Base-by-base conservation (phyloP, 2,797 vertebrate species). In the Gallinago nigripennis region DNA sequence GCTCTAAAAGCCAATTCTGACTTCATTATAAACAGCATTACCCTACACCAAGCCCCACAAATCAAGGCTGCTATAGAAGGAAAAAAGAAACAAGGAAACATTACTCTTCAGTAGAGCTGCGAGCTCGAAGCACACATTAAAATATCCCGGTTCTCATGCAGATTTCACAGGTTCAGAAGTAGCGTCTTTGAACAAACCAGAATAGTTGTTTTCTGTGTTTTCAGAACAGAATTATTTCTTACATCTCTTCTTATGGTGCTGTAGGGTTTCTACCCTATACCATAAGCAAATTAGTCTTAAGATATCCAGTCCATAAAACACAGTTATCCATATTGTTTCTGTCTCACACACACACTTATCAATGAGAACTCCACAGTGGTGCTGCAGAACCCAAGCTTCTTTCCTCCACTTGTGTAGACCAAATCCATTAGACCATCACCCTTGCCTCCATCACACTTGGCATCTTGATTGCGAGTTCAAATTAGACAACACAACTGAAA, bases 21-120 rank as follows among this genome's bases (percentile, higher is more conserved):
- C 90, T 97, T 95, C 91, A 93, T 95, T 97, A 96, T 96, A 90
- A 97, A 95, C 90, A 96, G 88, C 92, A 84, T 92, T 95, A 95
- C 90, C 89, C 92, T 95, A 96, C 92, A 96, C 79, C 95, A 95
- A 96, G 93, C 69, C 90, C 94, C 92, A 91, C 94, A 89, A 39
- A 94, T 84, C 11, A 8, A 95, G 90, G 78, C 80, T 82, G 78
- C 83, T 94, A 88, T 96, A 96, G 90, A 90, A 64, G 68, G 72
- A n/a, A 85, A 69, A 92, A 79, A 88, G 39, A 84, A 90, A 71
- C 41, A 48, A 94, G 63, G 76, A 89, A 95, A 91, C 25, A 1
- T 66, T 79, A 53, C 90, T 85, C 69, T 82, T 77, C 68, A 72
- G 86, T 39, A 82, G 81, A 82, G 39, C 88, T 0, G 2, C 84